Evolutionary conservation across 2,113 vertebrate genomes (phyloP), one percentile per base, ranked within the genome.

Genomic region (Diadophis punctatus): DNA sequence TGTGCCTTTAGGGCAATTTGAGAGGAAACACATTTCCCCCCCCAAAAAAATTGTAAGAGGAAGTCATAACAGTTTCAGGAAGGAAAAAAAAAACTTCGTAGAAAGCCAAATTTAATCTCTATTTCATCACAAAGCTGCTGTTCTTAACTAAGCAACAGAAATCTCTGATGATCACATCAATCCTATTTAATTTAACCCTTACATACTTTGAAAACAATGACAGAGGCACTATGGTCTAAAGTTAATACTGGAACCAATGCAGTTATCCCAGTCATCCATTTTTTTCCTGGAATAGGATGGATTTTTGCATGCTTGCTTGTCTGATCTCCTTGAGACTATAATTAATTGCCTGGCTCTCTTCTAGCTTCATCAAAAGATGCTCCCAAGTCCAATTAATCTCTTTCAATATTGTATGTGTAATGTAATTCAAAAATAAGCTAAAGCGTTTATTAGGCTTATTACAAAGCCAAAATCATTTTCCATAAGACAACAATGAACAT

Each of bases 81-180:
- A 96, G 94, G 3, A 80, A 39, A 80, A 68, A 60, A 68, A 96
- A 90, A 94, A 93, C 95, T 80, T 86, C 39, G 46, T 92, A 90
- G 52, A 86, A 96, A 96, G 89, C 58, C 43, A 93, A 94, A 63
- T 2, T 56, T 96, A 97, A 96, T 95, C 94, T 58, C 48, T 91
- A 74, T 96, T 92, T 96, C 88, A 95, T 91, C 94, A 97, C 51
- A 74, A 95, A 95, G 92, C 94, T 8, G 22, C 85, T 90, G 92
- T 90, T 95, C 87, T 93, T 94, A 91, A 89, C 53, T 7, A 1
- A 92, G 93, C 95, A 96, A 91, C 56, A 89, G 85, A 87, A 91
- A 93, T 92, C 90, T 94, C 85, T 93, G 85, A 25, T 60, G 90
- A 91, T 91, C 30, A 93, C 92, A 94, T 80, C 46, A 3, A n/a